Evolutionary conservation across 2,113 vertebrate species (phyloP), one percentile per base, ranked within the genome.

Genomic region (Alouatta palliata): DNA sequence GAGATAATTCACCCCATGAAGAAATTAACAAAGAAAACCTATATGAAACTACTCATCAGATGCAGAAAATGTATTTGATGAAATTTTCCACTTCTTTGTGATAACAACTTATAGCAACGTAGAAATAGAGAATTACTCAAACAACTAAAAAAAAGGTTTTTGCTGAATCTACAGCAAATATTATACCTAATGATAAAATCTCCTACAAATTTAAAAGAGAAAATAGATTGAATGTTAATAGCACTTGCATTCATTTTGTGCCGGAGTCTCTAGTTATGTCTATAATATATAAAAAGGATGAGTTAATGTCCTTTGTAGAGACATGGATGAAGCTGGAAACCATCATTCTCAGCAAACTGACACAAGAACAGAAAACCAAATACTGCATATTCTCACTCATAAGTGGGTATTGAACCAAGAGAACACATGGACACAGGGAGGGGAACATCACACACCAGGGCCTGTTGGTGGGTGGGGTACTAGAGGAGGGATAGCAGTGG

Each of bases 51-150:
- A 79, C 61, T 94, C 35, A 32, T 3, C 9, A 96, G 40, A 83
- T 75, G 12, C 37, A 95, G 35, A 75, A 82, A 73, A 91, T 54
- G 6, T 89, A 70, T 76, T 66, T 85, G 40, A 77, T 82, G 14
- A 88, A 85, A 93, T 64, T 66, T 83, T 66, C 76, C 0, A 23
- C n/a, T 91, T 89, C 49, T 82, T 84, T 94, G 0, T 79, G 45
- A 88, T 52, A 61, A 49, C 91, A 93, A 75, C 2, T 92, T 3
- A 58, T 40, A 71, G 23, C 30, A 76, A 27, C 6, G 11, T 30
- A 76, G 75, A 92, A 95, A 83, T 49, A 61, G 43, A 40, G 52
- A 90, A 94, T 73, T 90, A 25, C 64, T 93, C 9, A 90, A 66
- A 66, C 11, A 91, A 93, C 85, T 75, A 35, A 82, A 77, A 80